These are phyloP conservation scores for Pterophyllum scalare DNA, from an alignment of 2,113 vertebrate species.

Conservation along the genomic window DNA sequence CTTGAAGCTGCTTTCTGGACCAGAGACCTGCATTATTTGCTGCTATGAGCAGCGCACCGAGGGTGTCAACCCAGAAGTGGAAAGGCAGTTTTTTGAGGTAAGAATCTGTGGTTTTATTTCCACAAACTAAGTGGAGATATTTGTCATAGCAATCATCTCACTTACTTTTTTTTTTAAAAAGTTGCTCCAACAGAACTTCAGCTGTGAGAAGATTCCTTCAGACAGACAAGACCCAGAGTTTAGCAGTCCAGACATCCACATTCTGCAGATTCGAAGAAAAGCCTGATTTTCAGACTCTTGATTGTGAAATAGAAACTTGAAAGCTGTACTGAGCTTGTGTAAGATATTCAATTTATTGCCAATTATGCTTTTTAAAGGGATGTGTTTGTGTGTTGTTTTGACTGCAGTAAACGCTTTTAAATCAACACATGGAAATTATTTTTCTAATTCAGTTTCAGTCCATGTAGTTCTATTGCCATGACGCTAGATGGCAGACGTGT, in stretches of 20 bases:
- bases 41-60: conserved; percentile 95
- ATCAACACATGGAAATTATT: not conserved
- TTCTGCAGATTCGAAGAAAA: conserved; percentile 82
- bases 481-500: conserved; percentile 30
- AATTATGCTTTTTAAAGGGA: not conserved
- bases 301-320: not conserved
- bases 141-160: not conserved
- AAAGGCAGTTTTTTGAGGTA: conserved; percentile 92
- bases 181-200: conserved; percentile 90
- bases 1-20: conserved; percentile 87
- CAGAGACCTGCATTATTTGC: conserved; percentile 90
- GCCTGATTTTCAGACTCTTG: conserved; percentile 24
- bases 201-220: conserved; percentile 87
- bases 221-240: conserved; percentile 92
- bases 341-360: not conserved
- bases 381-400: not conserved
- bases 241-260: conserved; percentile 92
- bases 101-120: conserved; percentile 19
- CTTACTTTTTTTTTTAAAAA: conserved; percentile 57
- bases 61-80: conserved; percentile 93
- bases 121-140: not conserved
- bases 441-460: not conserved
- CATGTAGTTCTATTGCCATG: conserved; percentile 9
- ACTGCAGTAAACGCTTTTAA: not conserved
- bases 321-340: not conserved